phyloP scores from a whole-genome alignment of 2,888 invertebrate genomes.

The Drosophila kuntzei region DNA sequence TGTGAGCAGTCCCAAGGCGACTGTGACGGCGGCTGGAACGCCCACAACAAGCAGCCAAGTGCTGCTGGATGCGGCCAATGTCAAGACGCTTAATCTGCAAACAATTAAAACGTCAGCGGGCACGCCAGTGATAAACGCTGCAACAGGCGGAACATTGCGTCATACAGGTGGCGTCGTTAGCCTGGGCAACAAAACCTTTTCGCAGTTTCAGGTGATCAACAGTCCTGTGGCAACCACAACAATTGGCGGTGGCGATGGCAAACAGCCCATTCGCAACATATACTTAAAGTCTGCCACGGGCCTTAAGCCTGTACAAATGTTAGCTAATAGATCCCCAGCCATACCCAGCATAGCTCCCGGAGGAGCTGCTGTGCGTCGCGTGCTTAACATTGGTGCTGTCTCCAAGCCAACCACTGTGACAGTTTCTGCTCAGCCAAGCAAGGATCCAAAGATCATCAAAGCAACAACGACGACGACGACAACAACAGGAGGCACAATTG shows the following conservation, averaged over 20 bases:
- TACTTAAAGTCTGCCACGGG: constrained; percentile 62
- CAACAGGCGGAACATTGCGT: constrained; percentile 42
- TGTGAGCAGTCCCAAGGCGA: constrained; percentile 47
- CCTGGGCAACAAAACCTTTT: constrained; percentile 53
- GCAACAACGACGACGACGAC: constrained; percentile 16
- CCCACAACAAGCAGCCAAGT: constrained; percentile 31
- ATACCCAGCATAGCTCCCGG: constrained; percentile 49
- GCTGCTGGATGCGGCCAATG: constrained; percentile 48
- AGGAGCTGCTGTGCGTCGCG: constrained; percentile 60
- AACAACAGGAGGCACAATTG: constrained; percentile 13
- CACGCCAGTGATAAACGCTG: constrained; percentile 24
- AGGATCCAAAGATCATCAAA: constrained; percentile 60
- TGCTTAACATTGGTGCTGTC: constrained; percentile 56
- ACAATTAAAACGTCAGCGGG: constrained; percentile 49
- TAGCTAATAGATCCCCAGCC: constrained; percentile 47
- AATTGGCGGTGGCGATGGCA: constrained; percentile 46
- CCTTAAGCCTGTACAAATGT: constrained; percentile 65
- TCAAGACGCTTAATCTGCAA: constrained; percentile 63
- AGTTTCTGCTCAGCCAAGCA: constrained; percentile 27
- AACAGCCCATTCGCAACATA: constrained; percentile 52
- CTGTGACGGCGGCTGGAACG: constrained; percentile 29
- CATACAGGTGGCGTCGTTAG: constrained; percentile 32
- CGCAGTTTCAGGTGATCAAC: constrained; percentile 68
- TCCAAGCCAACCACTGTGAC: constrained; percentile 46
- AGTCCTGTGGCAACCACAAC: constrained; percentile 18